Evolutionary conservation across 1,140 invertebrate species (phyloP), one percentile per base, ranked within the genome.

Genomic region (Proctacanthus coquilletti): DNA sequence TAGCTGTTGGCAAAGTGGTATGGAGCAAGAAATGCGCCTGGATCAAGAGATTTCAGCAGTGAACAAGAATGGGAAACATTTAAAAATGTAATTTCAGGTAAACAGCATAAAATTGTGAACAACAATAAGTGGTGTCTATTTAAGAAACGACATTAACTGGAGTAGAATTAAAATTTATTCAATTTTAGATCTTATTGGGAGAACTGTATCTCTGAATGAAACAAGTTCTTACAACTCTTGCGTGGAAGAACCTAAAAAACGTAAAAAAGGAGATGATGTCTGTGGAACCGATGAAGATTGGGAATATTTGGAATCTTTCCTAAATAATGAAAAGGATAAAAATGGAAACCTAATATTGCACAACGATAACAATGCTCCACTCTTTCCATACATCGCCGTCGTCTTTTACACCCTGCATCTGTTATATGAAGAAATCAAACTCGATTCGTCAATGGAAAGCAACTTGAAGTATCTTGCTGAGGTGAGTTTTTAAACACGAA

Each of bases 351-450:
- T 46, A 20, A 61, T 59, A 9, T 63, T 68, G 46, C 70, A 83
- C 18, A 81, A 60, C 41, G 36, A 80, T 40, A 62, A 61, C 1
- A 71, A 71, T 42, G 71, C 81, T 2, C 54, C 74, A 13, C 61
- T 93, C 2, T 91, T 85, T 52, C 68, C 71, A 0, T 74, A 82
- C 48, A 70, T 86, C 8, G 69, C 81, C 11, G 60, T 78, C 19
- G 68, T 92, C 18, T 65, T 91, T 29, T 87, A 78, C 57, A 70
- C 80, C 0, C 64, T 95, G 21, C 91, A 95, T 65, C 63, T 94
- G 9, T 63, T 91, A 0, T 94, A 93, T 57, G 89, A 94, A 69
- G 88, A 94, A 52, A 66, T 89, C 2, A 93, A 93, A 59, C 54
- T 93, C 21, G 81, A 86, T 50, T 66, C 71, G 2, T 61, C 84